phyloP scores from a whole-genome alignment of 2,888 invertebrate genomes.

The Andrena flavipes region DNA sequence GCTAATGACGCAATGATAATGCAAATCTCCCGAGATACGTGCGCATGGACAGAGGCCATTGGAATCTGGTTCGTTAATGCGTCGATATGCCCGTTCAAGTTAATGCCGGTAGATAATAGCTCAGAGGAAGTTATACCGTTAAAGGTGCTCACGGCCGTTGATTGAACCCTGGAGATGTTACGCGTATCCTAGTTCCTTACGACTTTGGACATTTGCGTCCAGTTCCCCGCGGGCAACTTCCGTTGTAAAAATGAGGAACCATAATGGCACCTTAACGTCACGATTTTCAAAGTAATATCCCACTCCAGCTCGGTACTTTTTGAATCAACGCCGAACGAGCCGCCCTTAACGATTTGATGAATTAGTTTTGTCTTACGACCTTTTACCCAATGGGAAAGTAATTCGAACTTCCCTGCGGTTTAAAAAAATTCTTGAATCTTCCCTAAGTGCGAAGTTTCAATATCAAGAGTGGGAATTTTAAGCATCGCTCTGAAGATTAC shows the following conservation, averaged over 20 bases:
- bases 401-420: not conserved
- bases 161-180: constrained; percentile 15
- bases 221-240: not conserved
- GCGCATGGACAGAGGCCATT: constrained; percentile 16
- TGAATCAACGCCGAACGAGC: not conserved
- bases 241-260: constrained; percentile 5
- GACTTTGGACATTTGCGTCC: constrained; percentile 9
- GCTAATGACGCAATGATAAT: constrained; percentile 59
- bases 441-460: not conserved
- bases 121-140: constrained; percentile 34
- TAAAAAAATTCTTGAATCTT: not conserved
- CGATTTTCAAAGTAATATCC: not conserved
- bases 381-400: not conserved
- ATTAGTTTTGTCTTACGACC: not conserved
- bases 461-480: not conserved
- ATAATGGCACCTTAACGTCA: constrained; percentile 1
- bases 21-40: constrained; percentile 52
- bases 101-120: constrained; percentile 26
- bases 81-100: constrained; percentile 26
- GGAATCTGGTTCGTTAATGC: constrained; percentile 57
- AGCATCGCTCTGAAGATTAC: not conserved
- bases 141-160: constrained; percentile 8
- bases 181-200: constrained; percentile 2
- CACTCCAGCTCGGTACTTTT: not conserved
- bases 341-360: constrained; percentile 17